These are phyloP conservation scores for Actinia tenebrosa DNA, from an alignment of 64 coral and sea anemone species.

Conservation along the genomic window DNA sequence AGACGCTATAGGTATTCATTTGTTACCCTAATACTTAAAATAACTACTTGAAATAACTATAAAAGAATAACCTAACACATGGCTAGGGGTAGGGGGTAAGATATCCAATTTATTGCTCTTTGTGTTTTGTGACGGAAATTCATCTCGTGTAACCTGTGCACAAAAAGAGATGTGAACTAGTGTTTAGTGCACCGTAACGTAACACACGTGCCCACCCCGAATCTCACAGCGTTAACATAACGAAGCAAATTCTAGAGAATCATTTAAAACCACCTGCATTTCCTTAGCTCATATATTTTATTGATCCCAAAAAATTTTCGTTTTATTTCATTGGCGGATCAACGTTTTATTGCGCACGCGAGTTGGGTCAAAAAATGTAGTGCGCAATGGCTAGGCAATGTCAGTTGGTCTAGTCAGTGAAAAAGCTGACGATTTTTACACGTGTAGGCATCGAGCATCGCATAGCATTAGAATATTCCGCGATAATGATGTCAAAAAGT, in stretches of 20 bases:
- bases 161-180: background rate
- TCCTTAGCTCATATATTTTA: too few species aligned
- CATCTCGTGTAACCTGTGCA: background rate
- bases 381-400: too few species aligned
- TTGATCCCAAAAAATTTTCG: background rate
- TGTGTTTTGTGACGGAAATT: background rate
- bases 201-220: constrained; percentile 1
- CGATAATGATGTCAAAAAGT: background rate
- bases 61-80: background rate
- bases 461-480: background rate
- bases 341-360: background rate
- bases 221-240: background rate
- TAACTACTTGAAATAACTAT: background rate
- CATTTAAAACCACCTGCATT: too few species aligned
- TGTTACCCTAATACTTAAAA: background rate
- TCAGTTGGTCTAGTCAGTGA: too few species aligned
- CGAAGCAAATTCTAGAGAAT: too few species aligned
- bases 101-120: background rate
- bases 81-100: background rate
- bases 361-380: background rate
- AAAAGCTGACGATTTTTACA: background rate
- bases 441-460: background rate
- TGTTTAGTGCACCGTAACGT: background rate
- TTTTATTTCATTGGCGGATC: background rate
- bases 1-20: background rate